Evolutionary conservation across 2,888 invertebrate species (phyloP).

Genomic region (Drosophila setosimentum): DNA sequence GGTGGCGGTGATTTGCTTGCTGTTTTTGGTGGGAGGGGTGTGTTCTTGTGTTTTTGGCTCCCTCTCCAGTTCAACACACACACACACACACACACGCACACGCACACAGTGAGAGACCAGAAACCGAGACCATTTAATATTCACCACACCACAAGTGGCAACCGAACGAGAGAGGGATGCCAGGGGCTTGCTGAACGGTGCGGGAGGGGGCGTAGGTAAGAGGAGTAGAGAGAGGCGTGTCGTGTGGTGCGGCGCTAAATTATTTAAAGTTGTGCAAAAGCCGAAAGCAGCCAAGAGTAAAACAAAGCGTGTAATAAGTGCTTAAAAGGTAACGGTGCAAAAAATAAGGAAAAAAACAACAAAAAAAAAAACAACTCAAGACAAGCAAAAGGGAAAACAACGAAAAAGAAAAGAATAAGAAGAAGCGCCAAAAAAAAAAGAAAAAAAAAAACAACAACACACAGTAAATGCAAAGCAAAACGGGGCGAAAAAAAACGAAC

Average conservation of each 20-base stretch:
- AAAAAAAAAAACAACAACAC: too few species aligned
- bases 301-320: constrained; percentile 64
- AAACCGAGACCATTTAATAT: constrained; percentile 63
- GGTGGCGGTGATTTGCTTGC: background rate
- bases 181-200: background rate
- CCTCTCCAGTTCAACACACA: constrained; percentile 60
- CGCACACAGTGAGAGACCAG: constrained; percentile 8
- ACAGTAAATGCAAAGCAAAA: constrained; percentile 19
- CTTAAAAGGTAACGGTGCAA: constrained; percentile 54
- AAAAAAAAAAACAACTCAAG: constrained; percentile 8
- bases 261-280: constrained; percentile 71
- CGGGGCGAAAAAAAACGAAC: background rate
- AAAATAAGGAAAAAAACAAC: background rate
- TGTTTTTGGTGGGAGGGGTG: background rate
- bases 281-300: constrained; percentile 53
- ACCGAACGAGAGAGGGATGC: constrained; percentile 3
- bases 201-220: background rate
- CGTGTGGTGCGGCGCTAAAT: constrained; percentile 45
- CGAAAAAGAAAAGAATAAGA: constrained; percentile 9
- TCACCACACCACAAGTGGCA: constrained; percentile 66
- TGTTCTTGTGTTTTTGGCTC: constrained; percentile 1
- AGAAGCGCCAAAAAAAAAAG: constrained; percentile 17
- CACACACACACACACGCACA: background rate
- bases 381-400: constrained; percentile 1
- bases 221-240: background rate